A percentile compares a stretch with the other conserved stretches of the same genome.
These are phyloP conservation scores for Drosophila asahinai DNA, from an alignment of 1,140 invertebrate species.

Conservation along the genomic window DNA sequence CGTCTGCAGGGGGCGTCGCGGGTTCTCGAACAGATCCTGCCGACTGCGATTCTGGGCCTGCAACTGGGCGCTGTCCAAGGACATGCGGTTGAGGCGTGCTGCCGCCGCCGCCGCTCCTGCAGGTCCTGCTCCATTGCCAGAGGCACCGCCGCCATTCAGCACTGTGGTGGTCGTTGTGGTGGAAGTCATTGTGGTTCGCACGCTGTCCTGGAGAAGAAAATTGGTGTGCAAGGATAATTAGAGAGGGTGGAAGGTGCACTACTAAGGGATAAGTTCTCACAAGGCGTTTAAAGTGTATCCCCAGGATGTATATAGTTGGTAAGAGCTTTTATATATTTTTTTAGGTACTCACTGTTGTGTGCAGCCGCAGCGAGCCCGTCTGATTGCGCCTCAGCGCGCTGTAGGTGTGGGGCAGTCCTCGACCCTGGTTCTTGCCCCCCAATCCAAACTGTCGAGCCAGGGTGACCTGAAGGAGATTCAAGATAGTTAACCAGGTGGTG, in stretches of 20 bases:
- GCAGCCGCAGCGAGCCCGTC: constrained; percentile 69
- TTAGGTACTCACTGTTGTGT: constrained; percentile 64
- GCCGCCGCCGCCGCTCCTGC: constrained; percentile 12
- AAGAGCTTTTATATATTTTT: constrained; percentile 1
- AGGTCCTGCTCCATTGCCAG: constrained; percentile 26
- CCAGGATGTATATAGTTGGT: no score
- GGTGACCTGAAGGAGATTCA: constrained; percentile 49
- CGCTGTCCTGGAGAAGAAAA: constrained; percentile 69
- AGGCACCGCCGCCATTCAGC: constrained; percentile 49
- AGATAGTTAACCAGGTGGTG: no score
- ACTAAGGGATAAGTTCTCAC: not conserved
- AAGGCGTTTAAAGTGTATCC: no score
- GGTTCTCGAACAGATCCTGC: constrained; percentile 60
- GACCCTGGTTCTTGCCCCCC: constrained; percentile 53
- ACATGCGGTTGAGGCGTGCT: constrained; percentile 66
- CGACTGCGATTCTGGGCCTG: constrained; percentile 78
- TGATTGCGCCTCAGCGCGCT: constrained; percentile 70
- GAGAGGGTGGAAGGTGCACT: constrained; percentile 8
- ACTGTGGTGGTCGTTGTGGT: constrained; percentile 71
- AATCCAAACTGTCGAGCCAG: constrained; percentile 70
- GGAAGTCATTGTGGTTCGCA: constrained; percentile 76
- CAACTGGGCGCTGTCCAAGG: constrained; percentile 82
- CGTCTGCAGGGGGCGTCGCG: constrained; percentile 69
- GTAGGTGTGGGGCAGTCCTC: constrained; percentile 68
- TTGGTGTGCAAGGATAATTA: constrained; percentile 15